These are phyloP conservation scores for Tenebrio molitor DNA, from an alignment of 1,140 invertebrate species.

Conservation along the genomic window DNA sequence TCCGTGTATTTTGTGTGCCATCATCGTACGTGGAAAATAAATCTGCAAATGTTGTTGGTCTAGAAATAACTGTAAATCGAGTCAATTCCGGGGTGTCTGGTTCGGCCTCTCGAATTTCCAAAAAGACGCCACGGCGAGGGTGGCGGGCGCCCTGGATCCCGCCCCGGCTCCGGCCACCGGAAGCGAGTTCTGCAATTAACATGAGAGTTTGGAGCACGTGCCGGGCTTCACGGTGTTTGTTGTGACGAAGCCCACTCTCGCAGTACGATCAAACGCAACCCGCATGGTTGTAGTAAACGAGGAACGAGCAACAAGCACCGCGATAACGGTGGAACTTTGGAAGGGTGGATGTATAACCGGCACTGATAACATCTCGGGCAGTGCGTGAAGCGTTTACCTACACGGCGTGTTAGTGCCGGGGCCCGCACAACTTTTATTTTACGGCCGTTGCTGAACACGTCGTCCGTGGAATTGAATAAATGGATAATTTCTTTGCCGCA, in stretches of 20 bases:
- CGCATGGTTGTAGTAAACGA: slow-evolving; percentile 5
- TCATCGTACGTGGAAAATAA: no score
- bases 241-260: slow-evolving; percentile 15
- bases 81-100: no score
- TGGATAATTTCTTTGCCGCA: neutral
- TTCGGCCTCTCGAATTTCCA: no score
- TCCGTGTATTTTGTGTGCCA: no score
- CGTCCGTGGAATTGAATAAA: slow-evolving; percentile 5
- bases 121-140: no score
- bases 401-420: neutral
- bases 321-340: neutral
- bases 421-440: slow-evolving; percentile 16
- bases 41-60: no score
- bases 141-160: no score
- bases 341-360: neutral
- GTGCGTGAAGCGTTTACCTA: slow-evolving; percentile 20
- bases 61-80: no score
- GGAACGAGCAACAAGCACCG: neutral
- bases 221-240: slow-evolving; percentile 37
- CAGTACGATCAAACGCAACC: slow-evolving; percentile 13
- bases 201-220: slow-evolving; percentile 47
- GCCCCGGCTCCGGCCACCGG: no score
- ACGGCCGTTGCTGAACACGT: neutral
- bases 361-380: neutral
- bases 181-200: slow-evolving; percentile 42